Conservation (phyloP, 2,888 invertebrate genomes). For the Rhagonycha lutea region DNA sequence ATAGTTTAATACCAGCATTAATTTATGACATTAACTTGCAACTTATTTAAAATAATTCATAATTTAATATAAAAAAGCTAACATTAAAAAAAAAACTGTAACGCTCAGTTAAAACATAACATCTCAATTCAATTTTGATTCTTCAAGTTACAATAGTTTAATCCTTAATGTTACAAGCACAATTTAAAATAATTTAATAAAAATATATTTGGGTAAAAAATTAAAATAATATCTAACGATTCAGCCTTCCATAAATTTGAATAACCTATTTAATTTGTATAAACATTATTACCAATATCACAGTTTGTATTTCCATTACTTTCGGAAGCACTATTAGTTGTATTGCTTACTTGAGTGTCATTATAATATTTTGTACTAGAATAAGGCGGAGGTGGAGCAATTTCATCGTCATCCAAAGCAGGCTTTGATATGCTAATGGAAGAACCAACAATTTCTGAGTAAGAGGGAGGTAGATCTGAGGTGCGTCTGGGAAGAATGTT, state of each 20-base stretch:
- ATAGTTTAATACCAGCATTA: too few relatives aligned
- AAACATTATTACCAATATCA: constrained; percentile 10
- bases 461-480: constrained; percentile 49
- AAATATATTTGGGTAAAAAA: not conserved
- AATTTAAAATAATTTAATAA: not conserved
- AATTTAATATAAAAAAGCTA: too few relatives aligned
- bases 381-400: constrained; percentile 24
- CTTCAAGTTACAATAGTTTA: not conserved
- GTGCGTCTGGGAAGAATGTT: not conserved
- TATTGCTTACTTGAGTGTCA: constrained; percentile 5
- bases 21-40: too few relatives aligned
- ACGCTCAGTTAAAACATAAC: too few relatives aligned
- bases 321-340: constrained; percentile 7
- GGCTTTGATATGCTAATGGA: constrained; percentile 5
- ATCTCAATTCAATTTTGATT: too few relatives aligned
- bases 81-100: too few relatives aligned
- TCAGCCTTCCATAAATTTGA: not conserved
- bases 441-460: constrained; percentile 43
- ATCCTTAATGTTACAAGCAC: not conserved
- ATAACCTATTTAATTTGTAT: not conserved
- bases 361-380: constrained; percentile 13
- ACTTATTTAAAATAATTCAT: too few relatives aligned
- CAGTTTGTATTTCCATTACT: constrained; percentile 3
- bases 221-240: not conserved
- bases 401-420: constrained; percentile 4